These are phyloP conservation scores for Drosophila truncata DNA, from an alignment of 1,140 invertebrate genomes.

Conservation along the genomic window DNA sequence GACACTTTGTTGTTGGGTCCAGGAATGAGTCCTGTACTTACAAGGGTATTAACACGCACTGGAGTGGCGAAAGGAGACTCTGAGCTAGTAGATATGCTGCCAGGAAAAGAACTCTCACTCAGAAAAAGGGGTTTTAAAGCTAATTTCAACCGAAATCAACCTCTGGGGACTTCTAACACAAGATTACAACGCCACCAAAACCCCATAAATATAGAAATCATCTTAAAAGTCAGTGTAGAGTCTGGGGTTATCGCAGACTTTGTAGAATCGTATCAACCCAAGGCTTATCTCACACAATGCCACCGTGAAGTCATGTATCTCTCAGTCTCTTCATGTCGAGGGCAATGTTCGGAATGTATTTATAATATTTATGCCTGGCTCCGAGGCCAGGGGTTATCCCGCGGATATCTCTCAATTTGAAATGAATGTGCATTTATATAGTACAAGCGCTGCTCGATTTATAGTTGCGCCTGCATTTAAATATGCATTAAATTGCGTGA, in stretches of 20 bases:
- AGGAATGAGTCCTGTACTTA: constrained; percentile 40
- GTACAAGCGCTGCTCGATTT: constrained; percentile 49
- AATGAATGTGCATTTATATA: neutral
- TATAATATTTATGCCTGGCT: constrained; percentile 40
- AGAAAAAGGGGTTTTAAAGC: neutral
- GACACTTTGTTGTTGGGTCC: constrained; percentile 29
- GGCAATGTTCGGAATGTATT: constrained; percentile 40
- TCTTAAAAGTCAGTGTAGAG: neutral
- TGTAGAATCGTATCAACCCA: neutral
- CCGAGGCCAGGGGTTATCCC: constrained; percentile 36
- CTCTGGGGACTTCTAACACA: neutral
- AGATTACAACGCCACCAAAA: neutral
- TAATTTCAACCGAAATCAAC: neutral
- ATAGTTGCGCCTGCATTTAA: constrained; percentile 50
- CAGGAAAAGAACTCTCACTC: neutral
- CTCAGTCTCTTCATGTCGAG: constrained; percentile 20
- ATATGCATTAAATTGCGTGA: constrained; percentile 76
- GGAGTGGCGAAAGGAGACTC: constrained; percentile 5
- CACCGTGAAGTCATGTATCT: constrained; percentile 42
- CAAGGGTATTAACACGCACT: constrained; percentile 20
- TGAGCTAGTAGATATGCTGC: neutral
- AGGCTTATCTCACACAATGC: constrained; percentile 31
- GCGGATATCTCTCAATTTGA: constrained; percentile 23
- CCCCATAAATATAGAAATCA: constrained; percentile 6
- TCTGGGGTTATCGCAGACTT: constrained; percentile 13